These are phyloP conservation scores for Xerus inauris DNA, from an alignment of 2,113 vertebrate genomes.

Conservation along the genomic window DNA sequence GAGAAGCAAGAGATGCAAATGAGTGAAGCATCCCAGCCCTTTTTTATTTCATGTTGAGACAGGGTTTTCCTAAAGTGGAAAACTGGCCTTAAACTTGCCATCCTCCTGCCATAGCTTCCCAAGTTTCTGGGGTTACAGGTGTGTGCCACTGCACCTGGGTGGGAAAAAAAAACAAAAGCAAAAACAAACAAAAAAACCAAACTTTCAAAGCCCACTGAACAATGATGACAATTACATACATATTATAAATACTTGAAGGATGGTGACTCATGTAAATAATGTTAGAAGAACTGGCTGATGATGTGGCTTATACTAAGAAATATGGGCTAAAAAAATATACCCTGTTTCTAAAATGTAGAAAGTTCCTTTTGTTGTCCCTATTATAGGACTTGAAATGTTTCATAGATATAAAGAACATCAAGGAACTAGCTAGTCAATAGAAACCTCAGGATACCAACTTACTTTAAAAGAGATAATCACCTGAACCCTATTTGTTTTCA, in stretches of 20 bases:
- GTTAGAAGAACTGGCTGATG: neutral
- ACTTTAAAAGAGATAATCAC: neutral
- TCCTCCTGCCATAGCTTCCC: neutral
- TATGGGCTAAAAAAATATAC: neutral
- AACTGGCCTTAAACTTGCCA: neutral
- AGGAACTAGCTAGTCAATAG: neutral
- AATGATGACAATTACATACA: neutral
- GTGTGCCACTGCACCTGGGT: neutral
- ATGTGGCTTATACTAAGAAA: neutral
- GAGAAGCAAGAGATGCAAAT: neutral
- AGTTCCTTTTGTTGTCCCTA: neutral
- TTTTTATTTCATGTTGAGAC: neutral
- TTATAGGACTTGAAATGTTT: neutral
- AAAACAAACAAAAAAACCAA: neutral
- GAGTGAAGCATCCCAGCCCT: neutral
- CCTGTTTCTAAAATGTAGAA: neutral
- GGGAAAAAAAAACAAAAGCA: neutral
- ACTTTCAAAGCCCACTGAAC: neutral
- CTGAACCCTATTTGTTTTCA: neutral
- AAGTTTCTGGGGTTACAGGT: neutral
- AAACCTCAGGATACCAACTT: neutral
- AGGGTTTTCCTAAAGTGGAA: neutral
- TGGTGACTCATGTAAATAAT: neutral
- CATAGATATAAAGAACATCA: neutral
- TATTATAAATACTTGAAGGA: neutral